Percentiles rank a stretch among this genome's conserved stretches.
phyloP scores from a whole-genome alignment of 2,888 invertebrate genomes.

The Acheta domesticus region DNA sequence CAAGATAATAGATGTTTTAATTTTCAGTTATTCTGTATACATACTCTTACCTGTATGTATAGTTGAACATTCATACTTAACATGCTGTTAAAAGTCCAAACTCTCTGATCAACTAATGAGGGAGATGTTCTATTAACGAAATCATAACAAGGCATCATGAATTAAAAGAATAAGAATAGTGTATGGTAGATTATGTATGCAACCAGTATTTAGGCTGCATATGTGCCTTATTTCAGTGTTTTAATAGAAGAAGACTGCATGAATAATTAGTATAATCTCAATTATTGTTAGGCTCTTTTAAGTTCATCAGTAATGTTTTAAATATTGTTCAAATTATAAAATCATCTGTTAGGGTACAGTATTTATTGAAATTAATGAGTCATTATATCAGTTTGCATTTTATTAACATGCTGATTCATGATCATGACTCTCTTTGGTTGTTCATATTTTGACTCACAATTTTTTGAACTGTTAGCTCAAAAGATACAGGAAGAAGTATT shows the following conservation, averaged over 20 bases:
- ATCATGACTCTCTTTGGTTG: too few relatives aligned
- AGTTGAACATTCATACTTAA: too few relatives aligned
- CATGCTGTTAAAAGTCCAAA: too few relatives aligned
- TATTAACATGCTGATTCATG: too few relatives aligned
- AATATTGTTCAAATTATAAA: too few relatives aligned
- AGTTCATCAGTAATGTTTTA: background rate
- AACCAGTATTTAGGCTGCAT: conserved; percentile 1
- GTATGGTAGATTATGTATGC: conserved; percentile 18
- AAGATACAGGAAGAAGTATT: background rate
- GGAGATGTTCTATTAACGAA: background rate
- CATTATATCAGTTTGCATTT: background rate
- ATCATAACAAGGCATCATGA: background rate
- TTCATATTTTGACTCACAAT: background rate
- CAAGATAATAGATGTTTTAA: background rate
- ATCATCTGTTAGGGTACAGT: too few relatives aligned
- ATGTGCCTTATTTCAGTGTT: conserved; percentile 18
- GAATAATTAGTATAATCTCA: conserved; percentile 1
- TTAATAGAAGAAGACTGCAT: conserved; percentile 7
- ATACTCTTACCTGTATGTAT: too few relatives aligned
- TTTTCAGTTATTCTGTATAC: too few relatives aligned
- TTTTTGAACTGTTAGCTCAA: conserved; percentile 4
- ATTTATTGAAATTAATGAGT: too few relatives aligned
- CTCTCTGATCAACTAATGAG: background rate
- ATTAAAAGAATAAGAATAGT: conserved; percentile 18
- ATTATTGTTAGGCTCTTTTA: background rate